Conservation (phyloP, 1,140 invertebrate species). For the Drosophila littoralis region DNA sequence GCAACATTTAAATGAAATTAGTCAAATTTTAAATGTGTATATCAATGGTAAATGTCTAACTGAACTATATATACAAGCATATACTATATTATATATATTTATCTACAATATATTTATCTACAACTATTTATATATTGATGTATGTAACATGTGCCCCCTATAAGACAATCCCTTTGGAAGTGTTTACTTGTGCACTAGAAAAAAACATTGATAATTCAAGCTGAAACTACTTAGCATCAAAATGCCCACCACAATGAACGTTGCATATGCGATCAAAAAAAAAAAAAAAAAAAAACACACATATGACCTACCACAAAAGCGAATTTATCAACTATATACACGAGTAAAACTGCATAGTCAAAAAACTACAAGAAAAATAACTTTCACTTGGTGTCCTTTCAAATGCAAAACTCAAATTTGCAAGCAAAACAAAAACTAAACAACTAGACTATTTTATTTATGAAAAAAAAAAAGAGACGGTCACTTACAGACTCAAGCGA, state of each 20-base stretch:
- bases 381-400: constrained; percentile 77
- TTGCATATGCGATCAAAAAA: constrained; percentile 1
- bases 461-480: constrained; percentile 17
- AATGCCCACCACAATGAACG: constrained; percentile 55
- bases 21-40: constrained; percentile 61
- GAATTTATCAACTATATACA: constrained; percentile 69
- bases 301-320: constrained; percentile 47
- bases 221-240: constrained; percentile 57
- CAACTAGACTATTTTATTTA: constrained; percentile 73
- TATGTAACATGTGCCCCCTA: constrained; percentile 65
- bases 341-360: constrained; percentile 70
- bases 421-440: constrained; percentile 51
- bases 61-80: constrained; percentile 29
- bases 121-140: constrained; percentile 78
- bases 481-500: constrained; percentile 39
- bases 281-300: constrained; percentile 27
- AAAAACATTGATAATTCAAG: constrained; percentile 50
- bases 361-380: constrained; percentile 42
- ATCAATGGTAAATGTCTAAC: constrained; percentile 14
- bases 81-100: constrained; percentile 53
- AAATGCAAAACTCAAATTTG: constrained; percentile 48
- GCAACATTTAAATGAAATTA: constrained; percentile 49
- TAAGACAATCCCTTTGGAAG: constrained; percentile 80
- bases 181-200: constrained; percentile 55
- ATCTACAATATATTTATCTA: constrained; percentile 76